Percentiles rank a stretch among this genome's conserved stretches.
These are phyloP conservation scores for Cinclus cinclus DNA, from an alignment of 2,113 vertebrate species.

Conservation along the genomic window DNA sequence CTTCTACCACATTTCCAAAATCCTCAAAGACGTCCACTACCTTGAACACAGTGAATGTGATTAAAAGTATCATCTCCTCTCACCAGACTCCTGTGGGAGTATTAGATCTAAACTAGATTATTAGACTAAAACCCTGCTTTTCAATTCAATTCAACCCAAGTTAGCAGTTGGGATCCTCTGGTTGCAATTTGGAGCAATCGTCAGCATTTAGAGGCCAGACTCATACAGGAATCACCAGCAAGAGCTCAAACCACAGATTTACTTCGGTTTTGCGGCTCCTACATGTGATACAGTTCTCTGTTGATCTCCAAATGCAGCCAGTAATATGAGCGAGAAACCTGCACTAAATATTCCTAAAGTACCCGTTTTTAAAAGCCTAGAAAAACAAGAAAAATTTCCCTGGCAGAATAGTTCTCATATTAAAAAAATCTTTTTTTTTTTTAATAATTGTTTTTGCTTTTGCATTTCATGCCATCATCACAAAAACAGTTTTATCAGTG, in stretches of 20 bases:
- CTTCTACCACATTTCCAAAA: slow-evolving; percentile 1
- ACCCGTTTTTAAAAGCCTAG: background rate
- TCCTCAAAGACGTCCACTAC: background rate
- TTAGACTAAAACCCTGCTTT: background rate
- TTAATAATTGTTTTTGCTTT: background rate
- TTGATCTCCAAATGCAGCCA: background rate
- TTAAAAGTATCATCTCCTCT: slow-evolving; percentile 16
- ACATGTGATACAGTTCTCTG: background rate
- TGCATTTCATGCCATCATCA: background rate
- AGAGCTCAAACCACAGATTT: background rate
- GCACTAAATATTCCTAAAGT: background rate
- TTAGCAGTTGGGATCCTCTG: background rate
- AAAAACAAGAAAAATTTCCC: background rate
- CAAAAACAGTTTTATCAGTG: background rate
- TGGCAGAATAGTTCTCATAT: background rate
- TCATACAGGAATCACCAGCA: background rate
- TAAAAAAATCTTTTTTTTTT: background rate
- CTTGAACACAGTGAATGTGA: background rate
- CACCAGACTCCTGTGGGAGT: background rate
- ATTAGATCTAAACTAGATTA: slow-evolving; percentile 49
- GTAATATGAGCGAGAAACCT: background rate
- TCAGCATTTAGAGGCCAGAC: background rate
- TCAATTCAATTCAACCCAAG: slow-evolving; percentile 5
- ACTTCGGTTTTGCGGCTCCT: background rate
- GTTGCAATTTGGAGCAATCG: background rate